Base-by-base conservation (phyloP, 35 echinoderm and acorn worm genomes). In the Acanthaster planci region DNA sequence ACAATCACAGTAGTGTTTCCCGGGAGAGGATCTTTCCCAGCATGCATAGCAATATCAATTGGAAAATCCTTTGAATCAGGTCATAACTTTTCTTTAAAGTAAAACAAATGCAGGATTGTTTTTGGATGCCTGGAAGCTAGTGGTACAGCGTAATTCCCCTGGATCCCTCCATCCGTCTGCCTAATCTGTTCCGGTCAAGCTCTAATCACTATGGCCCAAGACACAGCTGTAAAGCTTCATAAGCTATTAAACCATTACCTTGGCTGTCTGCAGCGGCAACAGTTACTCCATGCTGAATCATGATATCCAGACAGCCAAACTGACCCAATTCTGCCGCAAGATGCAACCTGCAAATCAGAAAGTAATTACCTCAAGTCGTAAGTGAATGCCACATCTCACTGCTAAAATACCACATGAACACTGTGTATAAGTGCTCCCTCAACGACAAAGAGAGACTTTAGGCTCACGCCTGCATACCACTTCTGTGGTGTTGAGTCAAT, bases 311-410 rank as follows among this genome's bases (percentile, higher is more conserved):
- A 55, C 94, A 92, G 8, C 77, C 78, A 38, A 86, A 86, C 60
- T 92, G 90, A 15, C 94, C 94, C 55, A 79, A 79, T 31, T 76
- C 78, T n/a, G 94, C 94, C 29, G 94, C 94, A 10, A 84, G 59
- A 87, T 97, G 94, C 26, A 97, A 75, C 50, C 94, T 97, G 82
- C 1, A 37, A 44, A 58, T 39, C 51, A 60, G 36, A 2, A 84
- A 53, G 32, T 36, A 59, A 84, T 64, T 19, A 29, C 17, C 23
- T 55, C 21, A 53, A 52, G n/a, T n/a, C n/a, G n/a, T n/a, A n/a
- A n/a, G n/a, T n/a, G n/a, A n/a, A n/a, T n/a, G n/a, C n/a, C n/a
- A n/a, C n/a, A n/a, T n/a, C n/a, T n/a, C n/a, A n/a, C n/a, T n/a
- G n/a, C n/a, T n/a, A n/a, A n/a, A n/a, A n/a, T n/a, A n/a, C n/a